A percentile compares a stretch with the other conserved stretches of the same genome.
phyloP scores from a whole-genome alignment of 2,797 vertebrate genomes.

The Gallinago solitaria region DNA sequence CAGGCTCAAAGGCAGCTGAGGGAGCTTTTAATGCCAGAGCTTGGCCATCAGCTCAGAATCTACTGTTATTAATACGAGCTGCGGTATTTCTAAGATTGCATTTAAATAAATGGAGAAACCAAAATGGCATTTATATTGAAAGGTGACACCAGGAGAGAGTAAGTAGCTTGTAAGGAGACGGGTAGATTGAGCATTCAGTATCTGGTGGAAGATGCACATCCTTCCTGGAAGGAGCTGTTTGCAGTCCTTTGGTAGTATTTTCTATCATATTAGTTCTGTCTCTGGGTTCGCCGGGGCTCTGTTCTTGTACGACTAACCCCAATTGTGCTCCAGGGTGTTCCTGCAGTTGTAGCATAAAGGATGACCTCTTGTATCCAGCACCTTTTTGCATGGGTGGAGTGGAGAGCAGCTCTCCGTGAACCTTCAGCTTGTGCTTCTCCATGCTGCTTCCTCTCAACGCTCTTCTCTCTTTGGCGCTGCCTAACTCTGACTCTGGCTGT shows the following conservation, averaged over 20 bases:
- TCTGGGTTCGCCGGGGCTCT: conserved; percentile 24
- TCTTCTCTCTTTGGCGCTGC: conserved; percentile 85
- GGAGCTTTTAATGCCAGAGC: background rate
- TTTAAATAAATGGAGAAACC: background rate
- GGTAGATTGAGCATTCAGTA: rapidly evolving
- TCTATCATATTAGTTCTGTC: background rate
- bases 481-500: conserved; percentile 86
- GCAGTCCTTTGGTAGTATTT: background rate
- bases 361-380: conserved; percentile 65
- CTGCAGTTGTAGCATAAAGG: conserved; percentile 54
- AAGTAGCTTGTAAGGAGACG: background rate
- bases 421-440: conserved; percentile 82
- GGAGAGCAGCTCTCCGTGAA: conserved; percentile 78
- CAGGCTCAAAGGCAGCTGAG: background rate
- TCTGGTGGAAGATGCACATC: background rate
- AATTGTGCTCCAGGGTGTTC: conserved; percentile 61
- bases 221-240: background rate
- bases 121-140: background rate
- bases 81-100: background rate
- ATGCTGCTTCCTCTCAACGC: conserved; percentile 77
- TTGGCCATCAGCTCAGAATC: background rate
- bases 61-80: background rate
- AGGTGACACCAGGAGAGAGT: background rate
- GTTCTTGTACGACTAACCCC: conserved; percentile 69
- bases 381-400: conserved; percentile 76